Base-by-base conservation (phyloP, 2,888 invertebrate species). In the Acanthosepion esculentum region DNA sequence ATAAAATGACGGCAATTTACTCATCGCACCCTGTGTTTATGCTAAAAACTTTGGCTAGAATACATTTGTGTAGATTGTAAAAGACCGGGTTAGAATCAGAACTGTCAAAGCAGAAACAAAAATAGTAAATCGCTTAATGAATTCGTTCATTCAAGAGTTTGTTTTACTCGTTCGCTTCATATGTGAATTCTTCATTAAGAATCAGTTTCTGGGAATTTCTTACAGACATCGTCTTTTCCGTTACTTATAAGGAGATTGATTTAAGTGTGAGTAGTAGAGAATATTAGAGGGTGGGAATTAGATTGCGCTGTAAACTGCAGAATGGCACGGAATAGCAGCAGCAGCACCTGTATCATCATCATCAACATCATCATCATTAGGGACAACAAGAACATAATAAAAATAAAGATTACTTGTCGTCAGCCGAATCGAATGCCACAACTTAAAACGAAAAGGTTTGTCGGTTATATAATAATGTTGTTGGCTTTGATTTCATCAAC, bases 121-220 rank as follows among this genome's bases (percentile, higher is more conserved):
- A 78, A 78, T 78, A n/a, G 78, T 78, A 78, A 78, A n/a, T 78
- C 78, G 78, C 33, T 78, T 78, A 78, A 78, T 78, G 33, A 78
- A 78, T 33, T n/a, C 78, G 12, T 78, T 78, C 78, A 78, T 78
- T 78, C n/a, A 78, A n/a, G n/a, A 78, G 18, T 78, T 78, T 78
- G 15, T n/a, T 78, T n/a, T 33, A 78, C 78, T 78, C 12, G 78
- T 78, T 78, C n/a, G 12, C 78, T 78, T n/a, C 8, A 78, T n/a
- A n/a, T 15, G 78, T n/a, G 10, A 29, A 78, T 78, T 78, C n/a
- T 78, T 12, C 78, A 78, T 78, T 78, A 18, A 78, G 18, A 78
- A 29, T n/a, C 15, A 6, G 78, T 78, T 78, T 1, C 78, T 78
- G 78, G 78, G 78, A 29, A 78, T 29, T n/a, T 78, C n/a, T 78